These are phyloP conservation scores for Psophia crepitans DNA, from an alignment of 2,113 vertebrate genomes.

Conservation along the genomic window DNA sequence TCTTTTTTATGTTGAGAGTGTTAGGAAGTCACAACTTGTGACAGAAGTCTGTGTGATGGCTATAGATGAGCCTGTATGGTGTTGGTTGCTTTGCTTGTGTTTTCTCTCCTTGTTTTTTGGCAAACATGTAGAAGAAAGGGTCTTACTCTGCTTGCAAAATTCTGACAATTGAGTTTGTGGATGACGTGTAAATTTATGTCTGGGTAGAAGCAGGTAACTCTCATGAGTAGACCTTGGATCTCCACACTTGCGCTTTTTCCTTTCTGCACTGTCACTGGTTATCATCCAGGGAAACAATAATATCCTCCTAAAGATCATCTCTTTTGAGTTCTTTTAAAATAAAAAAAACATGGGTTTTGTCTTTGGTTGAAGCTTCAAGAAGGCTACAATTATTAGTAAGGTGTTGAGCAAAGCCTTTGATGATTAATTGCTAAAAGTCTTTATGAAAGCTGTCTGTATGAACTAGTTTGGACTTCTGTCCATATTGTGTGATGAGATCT, in stretches of 20 bases:
- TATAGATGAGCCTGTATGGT: neutral
- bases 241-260: neutral
- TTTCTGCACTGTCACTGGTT: neutral
- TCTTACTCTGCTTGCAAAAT: neutral
- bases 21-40: neutral
- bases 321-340: neutral
- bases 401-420: neutral
- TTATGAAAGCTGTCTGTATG: neutral
- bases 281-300: neutral
- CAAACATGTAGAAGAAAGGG: neutral
- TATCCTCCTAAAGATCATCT: neutral
- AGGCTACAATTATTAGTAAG: no score
- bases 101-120: neutral
- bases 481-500: neutral
- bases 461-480: neutral
- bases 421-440: neutral
- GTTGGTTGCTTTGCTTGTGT: rapidly evolving
- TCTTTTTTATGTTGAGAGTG: neutral
- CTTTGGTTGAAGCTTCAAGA: no score
- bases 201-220: neutral
- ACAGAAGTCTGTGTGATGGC: neutral
- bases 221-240: neutral
- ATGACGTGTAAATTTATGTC: neutral
- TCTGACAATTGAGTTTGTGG: neutral
- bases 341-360: rapidly evolving